Percentiles rank a stretch among this genome's conserved stretches.
These are phyloP conservation scores for Colletes gigas DNA, from an alignment of 1,140 invertebrate genomes.

Conservation along the genomic window DNA sequence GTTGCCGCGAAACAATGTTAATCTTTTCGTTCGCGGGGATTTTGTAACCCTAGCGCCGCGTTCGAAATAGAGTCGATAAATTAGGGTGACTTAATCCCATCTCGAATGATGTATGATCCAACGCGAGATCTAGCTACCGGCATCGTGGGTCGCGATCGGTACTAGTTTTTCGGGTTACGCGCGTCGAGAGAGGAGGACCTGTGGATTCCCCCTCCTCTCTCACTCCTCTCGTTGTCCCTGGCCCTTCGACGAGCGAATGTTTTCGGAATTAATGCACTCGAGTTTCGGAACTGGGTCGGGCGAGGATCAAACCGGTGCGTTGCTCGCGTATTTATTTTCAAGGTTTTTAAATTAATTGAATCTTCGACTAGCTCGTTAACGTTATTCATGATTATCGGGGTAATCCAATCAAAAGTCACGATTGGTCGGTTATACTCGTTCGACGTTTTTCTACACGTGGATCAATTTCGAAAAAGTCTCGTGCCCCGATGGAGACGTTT, in stretches of 20 bases:
- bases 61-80: constrained; percentile 53
- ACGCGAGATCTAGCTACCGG: constrained; percentile 25
- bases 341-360: constrained; percentile 38
- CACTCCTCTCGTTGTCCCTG: too few relatives aligned
- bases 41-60: neutral
- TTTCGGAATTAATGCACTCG: constrained; percentile 46
- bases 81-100: constrained; percentile 64
- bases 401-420: constrained; percentile 3
- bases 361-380: constrained; percentile 4
- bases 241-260: constrained; percentile 9
- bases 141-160: neutral
- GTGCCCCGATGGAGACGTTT: constrained; percentile 7
- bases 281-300: constrained; percentile 49
- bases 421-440: too few relatives aligned
- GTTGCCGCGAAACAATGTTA: constrained; percentile 49
- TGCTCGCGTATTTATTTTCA: constrained; percentile 18
- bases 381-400: neutral
- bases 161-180: neutral
- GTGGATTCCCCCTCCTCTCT: constrained; percentile 1
- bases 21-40: constrained; percentile 27
- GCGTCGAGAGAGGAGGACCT: constrained; percentile 5
- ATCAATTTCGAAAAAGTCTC: constrained; percentile 7
- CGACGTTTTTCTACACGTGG: neutral
- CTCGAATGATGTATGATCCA: constrained; percentile 51
- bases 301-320: neutral